Evolutionary conservation across 2,797 vertebrate genomes (phyloP).

Genomic region (Arctocebus calabarensis): DNA sequence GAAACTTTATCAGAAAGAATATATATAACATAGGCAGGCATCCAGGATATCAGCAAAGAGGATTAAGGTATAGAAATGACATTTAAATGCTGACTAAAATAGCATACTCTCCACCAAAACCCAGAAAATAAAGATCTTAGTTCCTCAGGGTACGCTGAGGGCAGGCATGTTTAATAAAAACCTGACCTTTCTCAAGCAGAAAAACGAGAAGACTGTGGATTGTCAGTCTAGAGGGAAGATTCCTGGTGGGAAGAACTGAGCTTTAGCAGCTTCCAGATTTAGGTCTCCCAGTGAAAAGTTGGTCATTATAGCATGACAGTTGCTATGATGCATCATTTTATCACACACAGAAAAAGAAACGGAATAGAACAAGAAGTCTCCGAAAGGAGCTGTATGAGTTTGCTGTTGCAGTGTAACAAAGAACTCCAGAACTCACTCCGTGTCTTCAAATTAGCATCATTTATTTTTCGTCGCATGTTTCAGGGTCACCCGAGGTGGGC

Average conservation of each 20-base stretch:
- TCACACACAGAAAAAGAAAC: not conserved
- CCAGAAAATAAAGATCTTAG: constrained; percentile 31
- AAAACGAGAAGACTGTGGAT: not conserved
- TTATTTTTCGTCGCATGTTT: not conserved
- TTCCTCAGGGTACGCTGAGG: not conserved
- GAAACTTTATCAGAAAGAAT: constrained; percentile 3
- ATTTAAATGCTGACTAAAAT: constrained; percentile 62
- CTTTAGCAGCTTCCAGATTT: not conserved
- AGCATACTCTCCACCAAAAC: constrained; percentile 20
- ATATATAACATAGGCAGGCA: not conserved
- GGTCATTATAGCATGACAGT: not conserved
- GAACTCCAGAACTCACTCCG: not conserved
- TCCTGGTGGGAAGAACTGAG: not conserved
- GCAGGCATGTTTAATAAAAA: constrained; percentile 44
- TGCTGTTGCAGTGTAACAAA: not conserved
- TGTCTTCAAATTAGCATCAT: not conserved
- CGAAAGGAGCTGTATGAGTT: not conserved
- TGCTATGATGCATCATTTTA: not conserved
- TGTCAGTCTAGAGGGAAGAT: not conserved
- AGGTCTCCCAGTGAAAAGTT: not conserved
- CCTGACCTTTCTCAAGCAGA: not conserved
- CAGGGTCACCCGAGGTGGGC: not conserved
- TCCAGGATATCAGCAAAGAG: constrained; percentile 11
- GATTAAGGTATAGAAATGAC: constrained; percentile 38
- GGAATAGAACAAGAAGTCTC: not conserved